Evolutionary conservation across 23 tunicate genomes (phyloP).

Genomic region (Oikopleura dioica): DNA sequence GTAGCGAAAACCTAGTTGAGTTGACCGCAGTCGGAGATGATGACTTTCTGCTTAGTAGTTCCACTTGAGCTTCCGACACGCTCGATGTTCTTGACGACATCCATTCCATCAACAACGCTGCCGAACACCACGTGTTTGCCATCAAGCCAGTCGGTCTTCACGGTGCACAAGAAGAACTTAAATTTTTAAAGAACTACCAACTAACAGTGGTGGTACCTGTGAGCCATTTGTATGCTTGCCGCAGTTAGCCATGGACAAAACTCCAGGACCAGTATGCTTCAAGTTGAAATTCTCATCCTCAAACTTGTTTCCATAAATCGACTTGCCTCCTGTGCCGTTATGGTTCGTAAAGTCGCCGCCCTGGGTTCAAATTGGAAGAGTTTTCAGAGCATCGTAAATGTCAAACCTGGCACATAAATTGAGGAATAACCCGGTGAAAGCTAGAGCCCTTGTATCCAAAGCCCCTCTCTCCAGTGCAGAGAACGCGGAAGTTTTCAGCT

Average conservation of each 20-base stretch:
- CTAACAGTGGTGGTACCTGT: no score
- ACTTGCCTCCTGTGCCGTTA: slow-evolving; percentile 72
- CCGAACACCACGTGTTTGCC: slow-evolving; percentile 63
- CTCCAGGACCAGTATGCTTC: slow-evolving; percentile 69
- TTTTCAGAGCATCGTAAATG: no score
- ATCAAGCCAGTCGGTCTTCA: slow-evolving; percentile 47
- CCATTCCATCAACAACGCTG: slow-evolving; percentile 32
- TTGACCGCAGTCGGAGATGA: background rate
- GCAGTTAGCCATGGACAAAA: slow-evolving; percentile 71
- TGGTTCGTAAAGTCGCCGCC: slow-evolving; percentile 65
- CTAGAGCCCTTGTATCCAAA: slow-evolving; percentile 37
- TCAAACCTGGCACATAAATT: slow-evolving; percentile 90
- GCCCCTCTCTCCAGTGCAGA: slow-evolving; percentile 72
- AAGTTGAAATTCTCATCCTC: slow-evolving; percentile 52
- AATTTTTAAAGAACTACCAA: no score
- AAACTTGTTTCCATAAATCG: no score
- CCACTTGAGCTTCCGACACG: slow-evolving; percentile 24
- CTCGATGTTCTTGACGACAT: slow-evolving; percentile 54
- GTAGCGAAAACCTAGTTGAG: no score
- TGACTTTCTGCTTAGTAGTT: slow-evolving; percentile 20
- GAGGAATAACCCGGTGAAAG: slow-evolving; percentile 67
- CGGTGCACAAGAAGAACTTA: slow-evolving; percentile 62
- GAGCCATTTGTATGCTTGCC: slow-evolving; percentile 77
- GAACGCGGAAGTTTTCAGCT: slow-evolving; percentile 58
- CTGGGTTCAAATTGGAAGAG: no score